Evolutionary conservation across 2,888 invertebrate species (phyloP).

Genomic region (Leistus spinibarbis): DNA sequence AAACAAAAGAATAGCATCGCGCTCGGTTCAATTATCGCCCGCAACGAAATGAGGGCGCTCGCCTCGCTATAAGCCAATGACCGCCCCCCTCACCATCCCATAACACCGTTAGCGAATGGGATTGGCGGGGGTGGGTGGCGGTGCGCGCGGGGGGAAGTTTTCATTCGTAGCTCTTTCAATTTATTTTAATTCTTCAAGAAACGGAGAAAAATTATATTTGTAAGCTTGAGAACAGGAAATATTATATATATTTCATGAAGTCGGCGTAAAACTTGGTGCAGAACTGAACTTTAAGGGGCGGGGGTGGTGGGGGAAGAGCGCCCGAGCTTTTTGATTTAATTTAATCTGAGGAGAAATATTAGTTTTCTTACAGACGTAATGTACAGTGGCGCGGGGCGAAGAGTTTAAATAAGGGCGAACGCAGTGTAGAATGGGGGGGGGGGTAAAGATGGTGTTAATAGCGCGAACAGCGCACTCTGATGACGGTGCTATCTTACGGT

Average conservation of each 20-base stretch:
- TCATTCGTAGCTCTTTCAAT: conserved; percentile 55
- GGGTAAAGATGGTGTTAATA: conserved; percentile 15
- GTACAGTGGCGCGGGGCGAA: neutral
- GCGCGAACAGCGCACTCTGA: conserved; percentile 7
- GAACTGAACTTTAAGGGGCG: conserved; percentile 28
- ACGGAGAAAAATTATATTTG: conserved; percentile 56
- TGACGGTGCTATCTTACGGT: neutral
- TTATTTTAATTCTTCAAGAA: conserved; percentile 56
- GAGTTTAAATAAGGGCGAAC: neutral
- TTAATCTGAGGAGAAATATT: conserved; percentile 58
- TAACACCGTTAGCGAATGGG: neutral
- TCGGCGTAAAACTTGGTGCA: conserved; percentile 47
- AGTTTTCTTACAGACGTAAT: conserved; percentile 52
- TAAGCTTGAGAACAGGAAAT: conserved; percentile 50
- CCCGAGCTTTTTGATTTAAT: conserved; percentile 57
- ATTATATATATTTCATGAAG: conserved; percentile 51
- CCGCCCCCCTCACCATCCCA: neutral
- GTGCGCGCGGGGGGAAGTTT: neutral
- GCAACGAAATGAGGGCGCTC: neutral
- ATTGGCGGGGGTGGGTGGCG: neutral
- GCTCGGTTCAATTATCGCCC: neutral
- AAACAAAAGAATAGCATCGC: neutral
- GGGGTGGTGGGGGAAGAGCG: conserved; percentile 35
- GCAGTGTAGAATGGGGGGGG: neutral
- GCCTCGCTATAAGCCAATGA: neutral